A percentile compares a stretch with the other conserved stretches of the same genome.
These are phyloP conservation scores for Drosophila ohnishii DNA, from an alignment of 1,140 invertebrate genomes.

Conservation along the genomic window DNA sequence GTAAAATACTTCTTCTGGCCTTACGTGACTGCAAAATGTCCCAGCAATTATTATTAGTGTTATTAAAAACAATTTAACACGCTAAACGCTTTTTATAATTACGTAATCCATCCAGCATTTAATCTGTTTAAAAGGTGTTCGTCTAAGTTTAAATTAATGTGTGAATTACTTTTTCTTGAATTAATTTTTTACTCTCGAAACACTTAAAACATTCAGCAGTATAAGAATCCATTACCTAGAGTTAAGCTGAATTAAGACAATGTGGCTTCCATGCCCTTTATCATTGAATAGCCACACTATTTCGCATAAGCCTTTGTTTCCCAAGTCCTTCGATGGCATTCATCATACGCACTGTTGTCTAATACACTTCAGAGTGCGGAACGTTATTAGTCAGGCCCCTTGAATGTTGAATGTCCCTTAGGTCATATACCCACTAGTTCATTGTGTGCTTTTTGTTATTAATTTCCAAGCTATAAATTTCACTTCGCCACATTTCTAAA, in stretches of 20 bases:
- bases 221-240: neutral
- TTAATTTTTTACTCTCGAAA: neutral
- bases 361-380: constrained; percentile 50
- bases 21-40: neutral
- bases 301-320: constrained; percentile 41
- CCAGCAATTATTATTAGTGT: constrained; percentile 22
- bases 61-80: constrained; percentile 17
- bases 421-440: constrained; percentile 57
- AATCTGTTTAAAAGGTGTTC: no score
- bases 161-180: no score
- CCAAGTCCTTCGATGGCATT: constrained; percentile 39
- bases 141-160: no score
- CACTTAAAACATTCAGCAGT: neutral
- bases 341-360: constrained; percentile 50
- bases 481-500: constrained; percentile 78
- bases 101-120: neutral
- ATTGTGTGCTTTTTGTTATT: constrained; percentile 78
- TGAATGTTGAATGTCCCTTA: constrained; percentile 14
- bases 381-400: constrained; percentile 40
- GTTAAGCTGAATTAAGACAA: constrained; percentile 30
- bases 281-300: constrained; percentile 9
- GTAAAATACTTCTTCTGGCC: neutral
- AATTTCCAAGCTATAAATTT: constrained; percentile 81
- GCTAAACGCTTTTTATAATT: neutral
- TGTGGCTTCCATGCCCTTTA: neutral